These are phyloP conservation scores for Onychostruthus taczanowskii DNA, from an alignment of 2,113 vertebrate genomes.

Conservation along the genomic window DNA sequence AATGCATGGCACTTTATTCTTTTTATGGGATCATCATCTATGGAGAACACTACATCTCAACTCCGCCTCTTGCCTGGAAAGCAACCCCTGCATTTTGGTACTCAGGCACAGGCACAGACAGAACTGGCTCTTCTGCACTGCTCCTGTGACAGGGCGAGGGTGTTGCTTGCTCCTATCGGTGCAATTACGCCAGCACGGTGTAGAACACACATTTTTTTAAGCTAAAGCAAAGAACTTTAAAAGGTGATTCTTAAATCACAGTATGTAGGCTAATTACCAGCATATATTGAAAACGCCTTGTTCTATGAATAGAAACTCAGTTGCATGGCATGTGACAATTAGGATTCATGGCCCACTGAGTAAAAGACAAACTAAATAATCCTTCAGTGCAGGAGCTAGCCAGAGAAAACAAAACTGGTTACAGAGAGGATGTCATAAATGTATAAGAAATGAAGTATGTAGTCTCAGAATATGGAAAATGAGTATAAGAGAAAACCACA, in stretches of 20 bases:
- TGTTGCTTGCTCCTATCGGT: neutral
- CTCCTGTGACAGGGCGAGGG: neutral
- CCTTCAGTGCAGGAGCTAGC: neutral
- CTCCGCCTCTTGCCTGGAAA: neutral
- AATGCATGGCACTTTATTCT: neutral
- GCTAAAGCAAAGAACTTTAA: neutral
- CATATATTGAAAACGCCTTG: neutral
- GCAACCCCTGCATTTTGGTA: neutral
- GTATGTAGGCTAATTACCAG: neutral
- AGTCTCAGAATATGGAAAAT: constrained; percentile 1
- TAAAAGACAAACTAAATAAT: neutral
- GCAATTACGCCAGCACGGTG: neutral
- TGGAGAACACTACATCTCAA: neutral
- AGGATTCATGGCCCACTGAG: neutral
- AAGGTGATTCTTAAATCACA: neutral
- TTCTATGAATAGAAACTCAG: neutral
- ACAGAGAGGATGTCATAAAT: neutral
- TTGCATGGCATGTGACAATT: neutral
- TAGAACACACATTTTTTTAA: neutral
- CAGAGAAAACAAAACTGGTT: neutral
- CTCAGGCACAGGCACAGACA: neutral
- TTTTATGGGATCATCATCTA: neutral
- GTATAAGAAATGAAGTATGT: neutral
- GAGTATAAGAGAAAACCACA: neutral
- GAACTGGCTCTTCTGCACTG: neutral